Base-by-base conservation (phyloP, 2,113 vertebrate species). In the Haemorhous mexicanus region DNA sequence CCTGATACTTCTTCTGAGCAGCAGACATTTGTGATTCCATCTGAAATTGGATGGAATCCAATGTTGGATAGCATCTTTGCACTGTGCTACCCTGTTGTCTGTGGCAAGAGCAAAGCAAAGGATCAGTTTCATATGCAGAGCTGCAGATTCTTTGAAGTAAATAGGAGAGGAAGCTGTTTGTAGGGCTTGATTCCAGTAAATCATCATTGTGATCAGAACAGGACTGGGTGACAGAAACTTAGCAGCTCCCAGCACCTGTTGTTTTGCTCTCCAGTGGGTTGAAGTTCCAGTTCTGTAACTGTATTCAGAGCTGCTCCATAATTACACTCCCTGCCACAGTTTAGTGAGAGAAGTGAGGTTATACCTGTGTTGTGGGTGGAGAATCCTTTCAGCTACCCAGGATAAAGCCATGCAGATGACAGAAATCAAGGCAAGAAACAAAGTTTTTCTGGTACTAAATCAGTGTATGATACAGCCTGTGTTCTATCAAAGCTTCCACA, bases 101-200 rank as follows among this genome's bases (percentile, higher is more conserved):
- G 91, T 78, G 79, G 85, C 86, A 87, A 49, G 55, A 67, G 32
- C 68, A 81, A 84, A 82, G 58, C 44, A 43, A n/a, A 70, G 77
- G 80, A 73, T 76, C 43, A 8, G 30, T 69, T 76, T 90, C 49
- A 18, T 62, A 13, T 55, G 62, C 49, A 15, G 52, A 50, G 35
- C 87, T 97, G 62, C 84, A 90, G 62, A 47, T 85, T 49, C 78
- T 83, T 83, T 86, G 78, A 85, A 70, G 75, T 61, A 23, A 73
- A 41, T 24, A 28, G 37, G 46, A 73, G 69, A 79, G 63, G 75
- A 89, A 67, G 22, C 23, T 2, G 1, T 66, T 89, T 49, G 30
- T 86, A 7, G 47, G 55, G 23, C 55, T 30, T 59, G 55, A 67
- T 76, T 84, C 39, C 50, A 67, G 72, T 74, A 69, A 87, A 69